Evolutionary conservation across 92 coral and sea anemone species (phyloP), one percentile per base, ranked within the genome.

Genomic region (Epizoanthus illoricatus): DNA sequence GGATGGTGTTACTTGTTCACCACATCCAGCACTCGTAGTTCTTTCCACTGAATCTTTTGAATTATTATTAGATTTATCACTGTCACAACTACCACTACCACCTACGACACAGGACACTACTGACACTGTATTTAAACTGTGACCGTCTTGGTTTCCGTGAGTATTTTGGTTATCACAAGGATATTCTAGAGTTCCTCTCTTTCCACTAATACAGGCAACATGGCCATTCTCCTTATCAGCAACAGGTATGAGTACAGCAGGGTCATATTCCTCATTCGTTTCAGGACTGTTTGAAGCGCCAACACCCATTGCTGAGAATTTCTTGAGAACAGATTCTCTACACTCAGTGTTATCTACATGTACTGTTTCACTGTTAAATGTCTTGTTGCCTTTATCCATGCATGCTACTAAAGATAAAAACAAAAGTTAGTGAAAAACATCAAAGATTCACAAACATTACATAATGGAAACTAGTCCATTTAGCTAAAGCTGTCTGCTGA

Each of bases 221-320:
- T 5, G n/a, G 16, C 59, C 19, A 33, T 62, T 76, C 61, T 39
- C 69, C 62, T 75, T 75, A 21, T 21, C 61, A 5, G 67, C 67
- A 62, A 6, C 41, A 10, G 56, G 56, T 52, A 52, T 52, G 56
- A 9, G 56, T 10, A 52, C 10, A 52, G 45, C 41, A 19, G 2
- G 19, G 7, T 2, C 9, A 13, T 9, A 8, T 63, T 63, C 64
- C 3, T 43, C 60, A 10, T 4, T 47, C 2, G 82, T 8, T 42
- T 63, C 82, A 42, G 59, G 1, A 64, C 7, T 63, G 20, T 45
- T 63, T 11, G 59, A 45, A 18, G 82, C 21, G 4, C 60, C 71
- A 20, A 69, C 66, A 15, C 84, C 56, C 66, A 82, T 57, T 66
- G 56, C 45, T 1, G 71, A 68, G 21, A 68, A 61, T 80, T 78